Conservation (phyloP, 2,113 vertebrate species). For the Petrocephalus zakoni region DNA sequence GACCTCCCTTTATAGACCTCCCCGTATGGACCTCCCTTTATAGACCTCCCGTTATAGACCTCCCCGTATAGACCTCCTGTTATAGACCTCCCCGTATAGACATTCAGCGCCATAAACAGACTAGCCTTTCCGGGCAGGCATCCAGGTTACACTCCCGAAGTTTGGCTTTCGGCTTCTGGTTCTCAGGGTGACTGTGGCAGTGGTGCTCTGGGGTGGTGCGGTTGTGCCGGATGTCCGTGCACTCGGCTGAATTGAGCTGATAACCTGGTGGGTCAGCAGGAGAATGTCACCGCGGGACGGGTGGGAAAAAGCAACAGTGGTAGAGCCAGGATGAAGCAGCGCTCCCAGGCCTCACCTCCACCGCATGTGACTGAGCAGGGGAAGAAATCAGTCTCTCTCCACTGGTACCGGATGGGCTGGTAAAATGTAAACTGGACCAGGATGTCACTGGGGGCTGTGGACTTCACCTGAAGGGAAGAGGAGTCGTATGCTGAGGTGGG, state of each 20-base stretch:
- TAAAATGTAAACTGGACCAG: constrained; percentile 81
- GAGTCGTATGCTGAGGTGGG: not conserved
- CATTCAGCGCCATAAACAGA: not conserved
- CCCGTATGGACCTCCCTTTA: too few species aligned
- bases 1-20: too few species aligned
- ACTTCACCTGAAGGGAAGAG: constrained; percentile 67
- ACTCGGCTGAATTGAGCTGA: constrained; percentile 90
- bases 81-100: too few species aligned
- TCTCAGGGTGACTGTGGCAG: constrained; percentile 82
- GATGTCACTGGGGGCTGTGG: constrained; percentile 69
- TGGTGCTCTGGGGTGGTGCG: constrained; percentile 76
- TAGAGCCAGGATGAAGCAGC: not conserved
- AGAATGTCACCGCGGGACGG: not conserved
- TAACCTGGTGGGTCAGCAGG: constrained; percentile 62
- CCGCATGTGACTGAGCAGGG: constrained; percentile 79
- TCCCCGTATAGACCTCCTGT: too few species aligned
- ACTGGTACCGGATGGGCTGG: constrained; percentile 77
- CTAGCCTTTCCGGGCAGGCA: constrained; percentile 80
- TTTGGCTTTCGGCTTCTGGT: constrained; percentile 85
- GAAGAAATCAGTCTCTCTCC: constrained; percentile 78
- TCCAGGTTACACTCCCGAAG: constrained; percentile 91
- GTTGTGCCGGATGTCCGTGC: constrained; percentile 75
- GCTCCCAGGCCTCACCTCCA: constrained; percentile 67
- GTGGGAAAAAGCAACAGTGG: not conserved
- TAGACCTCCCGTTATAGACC: too few species aligned